phyloP scores from a whole-genome alignment of 2,797 vertebrate genomes.

The Pygocentrus nattereri region DNA sequence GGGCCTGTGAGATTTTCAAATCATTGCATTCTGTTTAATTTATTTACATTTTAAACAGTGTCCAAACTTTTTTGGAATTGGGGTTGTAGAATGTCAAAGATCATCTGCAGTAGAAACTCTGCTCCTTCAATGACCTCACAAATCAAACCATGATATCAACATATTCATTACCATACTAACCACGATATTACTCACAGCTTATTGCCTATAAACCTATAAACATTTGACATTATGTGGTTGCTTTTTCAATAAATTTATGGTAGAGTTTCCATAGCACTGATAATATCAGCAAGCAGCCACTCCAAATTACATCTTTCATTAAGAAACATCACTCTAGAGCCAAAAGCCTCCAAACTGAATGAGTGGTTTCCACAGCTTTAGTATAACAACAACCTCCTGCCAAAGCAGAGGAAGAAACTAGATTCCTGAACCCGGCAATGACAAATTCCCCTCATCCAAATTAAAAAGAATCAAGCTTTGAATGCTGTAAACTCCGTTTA shows the following conservation, averaged over 20 bases:
- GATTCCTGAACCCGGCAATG: slow-evolving; percentile 29
- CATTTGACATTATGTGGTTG: neutral
- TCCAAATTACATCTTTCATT: neutral
- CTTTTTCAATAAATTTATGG: neutral
- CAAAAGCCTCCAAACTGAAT: slow-evolving; percentile 12
- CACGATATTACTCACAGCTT: neutral
- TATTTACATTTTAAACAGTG: too few relatives aligned
- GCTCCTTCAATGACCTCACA: neutral
- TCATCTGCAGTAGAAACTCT: neutral
- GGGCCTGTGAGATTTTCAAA: too few relatives aligned
- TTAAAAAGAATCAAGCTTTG: slow-evolving; percentile 49
- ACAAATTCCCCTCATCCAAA: slow-evolving; percentile 37
- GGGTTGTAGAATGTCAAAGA: neutral
- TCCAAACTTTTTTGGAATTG: too few relatives aligned
- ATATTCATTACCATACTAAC: slow-evolving; percentile 3
- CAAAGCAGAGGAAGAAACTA: slow-evolving; percentile 40
- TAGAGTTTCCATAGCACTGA: neutral
- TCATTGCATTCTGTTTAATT: too few relatives aligned
- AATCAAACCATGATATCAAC: neutral
- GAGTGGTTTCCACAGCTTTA: neutral
- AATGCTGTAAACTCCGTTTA: slow-evolving; percentile 67
- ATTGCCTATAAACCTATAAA: slow-evolving; percentile 17
- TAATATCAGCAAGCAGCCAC: neutral
- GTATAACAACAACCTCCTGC: neutral
- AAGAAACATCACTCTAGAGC: slow-evolving; percentile 3